Evolutionary conservation across 2,888 invertebrate genomes (phyloP), one percentile per base, ranked within the genome.

Genomic region (Lepeophtheirus nordmannii): DNA sequence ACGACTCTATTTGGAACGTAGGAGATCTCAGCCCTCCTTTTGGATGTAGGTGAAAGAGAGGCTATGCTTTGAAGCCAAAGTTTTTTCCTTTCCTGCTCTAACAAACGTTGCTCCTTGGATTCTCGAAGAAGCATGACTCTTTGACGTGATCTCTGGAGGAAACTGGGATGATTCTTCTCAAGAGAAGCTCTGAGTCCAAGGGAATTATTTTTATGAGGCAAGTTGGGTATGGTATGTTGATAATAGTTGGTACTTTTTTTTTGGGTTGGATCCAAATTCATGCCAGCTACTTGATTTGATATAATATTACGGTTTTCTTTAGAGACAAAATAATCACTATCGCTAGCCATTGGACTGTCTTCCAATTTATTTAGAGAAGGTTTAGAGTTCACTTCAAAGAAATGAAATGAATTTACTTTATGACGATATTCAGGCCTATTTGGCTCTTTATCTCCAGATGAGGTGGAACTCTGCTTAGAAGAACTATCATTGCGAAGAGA

Each of bases 241-340:
- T 30, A 30, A 30, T 30, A 7, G 7, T 7, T 30, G 8, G 1
- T 46, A 5, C 2, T 17, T 1, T 8, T 46, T 17, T 17, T 46
- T 17, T 46, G 2, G 14, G 8, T 46, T 46, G 39, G 11, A 46
- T 37, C 20, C 41, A 60, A 46, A 3, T 63, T 30, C 10, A 62
- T 10, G 7, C 39, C 62, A 9, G 63, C 22, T 38, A 56, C 11
- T 2, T 63, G 30, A 20, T 63, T 63, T 7, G 63, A 46, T 11
- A 63, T 22, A 53, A 63, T 63, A 38, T 56, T 63, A 53, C 63
- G 53, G 46, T 63, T 63, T 23, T 63, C 63, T 14, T 63, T 63
- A 11, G 17, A 22, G 11, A 56, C 30, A 22, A 23, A 23, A 56
- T 8, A 20, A 3, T 62, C 62, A 1, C 8, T 17, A 5, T 46